Base-by-base conservation (phyloP, 2,113 vertebrate genomes). In the Clarias magur region DNA sequence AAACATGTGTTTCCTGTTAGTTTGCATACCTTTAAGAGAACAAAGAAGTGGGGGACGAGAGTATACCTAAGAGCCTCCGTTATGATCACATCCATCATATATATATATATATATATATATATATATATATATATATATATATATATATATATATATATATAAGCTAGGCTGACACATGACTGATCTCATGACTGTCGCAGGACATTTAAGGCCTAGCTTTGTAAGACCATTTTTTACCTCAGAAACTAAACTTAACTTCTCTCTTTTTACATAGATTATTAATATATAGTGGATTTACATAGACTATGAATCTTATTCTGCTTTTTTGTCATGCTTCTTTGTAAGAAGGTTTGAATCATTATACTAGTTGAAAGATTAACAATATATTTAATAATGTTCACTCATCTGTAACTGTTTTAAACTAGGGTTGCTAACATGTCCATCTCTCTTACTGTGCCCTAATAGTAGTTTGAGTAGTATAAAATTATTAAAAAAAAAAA, bases 1-100 rank as follows among this genome's bases (percentile, higher is more conserved):
- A 38, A 78, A 90, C 92, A 92, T 91, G 91, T 93, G 93, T 89
- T 94, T 92, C 91, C 89, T 84, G 48, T 92, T 89, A 86, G 15
- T 59, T 53, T 3, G 11, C 76, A 68, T 42, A 5, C 85, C 63
- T 16, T 70, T 60, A 62, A 73, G 67, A 65, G n/a, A 30, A 62
- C 25, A 42, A 13, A 70, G 79, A 79, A 90, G 75, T 85, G 79
- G 63, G 91, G 86, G 9, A 87, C 27, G n/a, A 34, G 76, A 62
- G 34, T 25, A 53, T 92, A 59, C 89, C 87, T 92, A 91, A 88
- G 56, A 91, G 90, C 42, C 91, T 88, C 54, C 87, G 86, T 89
- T 90, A 3, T 48, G 0, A 68, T 93, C 93, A 93, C 76, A 78
- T 92, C 6, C 42, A 42, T 2, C 4, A 42, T 42, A 42, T 42